A percentile compares a stretch with the other conserved stretches of the same genome.
Evolutionary conservation across 2,888 invertebrate species (phyloP).

Genomic region (Lysandra bellargus): DNA sequence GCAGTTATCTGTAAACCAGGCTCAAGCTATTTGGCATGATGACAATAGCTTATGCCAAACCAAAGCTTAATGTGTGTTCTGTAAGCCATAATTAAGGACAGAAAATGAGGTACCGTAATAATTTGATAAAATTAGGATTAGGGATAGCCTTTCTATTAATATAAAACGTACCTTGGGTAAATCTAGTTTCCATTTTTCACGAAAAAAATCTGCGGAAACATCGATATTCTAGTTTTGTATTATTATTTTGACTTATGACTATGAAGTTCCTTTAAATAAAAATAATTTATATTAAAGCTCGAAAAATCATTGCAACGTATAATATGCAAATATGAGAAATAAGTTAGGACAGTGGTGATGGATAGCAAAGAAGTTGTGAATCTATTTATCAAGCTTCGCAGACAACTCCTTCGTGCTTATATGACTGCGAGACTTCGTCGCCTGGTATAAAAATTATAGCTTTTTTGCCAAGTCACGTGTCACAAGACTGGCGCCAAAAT

Average conservation of each 20-base stretch:
- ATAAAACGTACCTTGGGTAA: no score
- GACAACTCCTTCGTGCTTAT: background rate
- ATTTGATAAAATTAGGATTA: no score
- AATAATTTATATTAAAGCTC: no score
- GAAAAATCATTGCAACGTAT: no score
- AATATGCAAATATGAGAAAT: background rate
- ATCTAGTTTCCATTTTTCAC: background rate
- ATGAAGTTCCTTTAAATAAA: no score
- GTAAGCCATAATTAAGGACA: background rate
- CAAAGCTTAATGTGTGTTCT: slow-evolving; percentile 18
- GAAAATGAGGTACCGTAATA: no score
- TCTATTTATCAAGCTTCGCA: slow-evolving; percentile 2
- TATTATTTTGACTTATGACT: no score
- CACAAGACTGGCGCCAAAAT: background rate
- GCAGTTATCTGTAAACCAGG: slow-evolving; percentile 2
- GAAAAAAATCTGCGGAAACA: no score
- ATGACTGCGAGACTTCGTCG: background rate
- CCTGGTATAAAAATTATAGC: background rate
- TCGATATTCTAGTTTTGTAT: no score
- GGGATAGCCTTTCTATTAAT: no score
- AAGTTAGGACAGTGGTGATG: background rate
- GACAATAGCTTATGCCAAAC: slow-evolving; percentile 29
- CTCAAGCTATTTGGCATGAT: slow-evolving; percentile 20
- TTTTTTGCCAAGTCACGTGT: background rate
- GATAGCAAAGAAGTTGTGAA: background rate